Percentiles rank a stretch among this genome's conserved stretches.
Conservation (phyloP, 2,113 vertebrate genomes). For the Prietella phreatophila region DNA sequence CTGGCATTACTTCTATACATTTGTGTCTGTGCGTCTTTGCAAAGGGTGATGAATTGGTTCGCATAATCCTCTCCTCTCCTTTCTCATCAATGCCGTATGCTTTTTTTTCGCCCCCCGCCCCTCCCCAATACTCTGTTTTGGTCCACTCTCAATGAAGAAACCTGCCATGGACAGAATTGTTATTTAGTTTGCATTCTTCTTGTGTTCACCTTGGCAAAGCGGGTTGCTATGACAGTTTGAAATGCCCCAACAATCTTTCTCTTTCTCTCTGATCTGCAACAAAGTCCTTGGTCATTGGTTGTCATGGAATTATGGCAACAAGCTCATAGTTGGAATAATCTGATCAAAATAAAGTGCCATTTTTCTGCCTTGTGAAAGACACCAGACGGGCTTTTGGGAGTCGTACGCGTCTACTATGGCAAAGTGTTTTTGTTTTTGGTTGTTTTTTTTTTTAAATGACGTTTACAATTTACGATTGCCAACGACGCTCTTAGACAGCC, state of each 20-base stretch:
- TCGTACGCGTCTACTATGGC: conserved; percentile 33
- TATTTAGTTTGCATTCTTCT: conserved; percentile 57
- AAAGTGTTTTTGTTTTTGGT: conserved; percentile 11
- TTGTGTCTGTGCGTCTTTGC: conserved; percentile 29
- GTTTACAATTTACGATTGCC: conserved; percentile 53
- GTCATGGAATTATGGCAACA: conserved; percentile 62
- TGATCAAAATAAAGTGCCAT: conserved; percentile 60
- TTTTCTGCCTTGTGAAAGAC: conserved; percentile 54
- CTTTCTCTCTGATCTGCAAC: conserved; percentile 54
- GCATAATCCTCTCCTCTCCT: conserved; percentile 35
- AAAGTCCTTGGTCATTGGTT: conserved; percentile 61
- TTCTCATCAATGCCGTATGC: conserved; percentile 19
- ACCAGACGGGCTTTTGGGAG: conserved; percentile 52
- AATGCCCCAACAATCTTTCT: conserved; percentile 48
- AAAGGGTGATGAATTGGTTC: conserved; percentile 32
- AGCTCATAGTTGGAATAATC: conserved; percentile 61
- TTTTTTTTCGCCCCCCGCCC: background rate
- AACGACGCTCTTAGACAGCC: conserved; percentile 54
- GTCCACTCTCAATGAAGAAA: conserved; percentile 30
- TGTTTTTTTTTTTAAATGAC: conserved; percentile 11
- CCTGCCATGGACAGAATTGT: conserved; percentile 33
- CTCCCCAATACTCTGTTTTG: conserved; percentile 15
- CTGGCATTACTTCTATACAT: conserved; percentile 38
- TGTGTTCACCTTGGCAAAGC: conserved; percentile 52
- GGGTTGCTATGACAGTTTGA: conserved; percentile 53